Evolutionary conservation across 2,797 vertebrate genomes (phyloP).

Genomic region (Alauda arvensis): DNA sequence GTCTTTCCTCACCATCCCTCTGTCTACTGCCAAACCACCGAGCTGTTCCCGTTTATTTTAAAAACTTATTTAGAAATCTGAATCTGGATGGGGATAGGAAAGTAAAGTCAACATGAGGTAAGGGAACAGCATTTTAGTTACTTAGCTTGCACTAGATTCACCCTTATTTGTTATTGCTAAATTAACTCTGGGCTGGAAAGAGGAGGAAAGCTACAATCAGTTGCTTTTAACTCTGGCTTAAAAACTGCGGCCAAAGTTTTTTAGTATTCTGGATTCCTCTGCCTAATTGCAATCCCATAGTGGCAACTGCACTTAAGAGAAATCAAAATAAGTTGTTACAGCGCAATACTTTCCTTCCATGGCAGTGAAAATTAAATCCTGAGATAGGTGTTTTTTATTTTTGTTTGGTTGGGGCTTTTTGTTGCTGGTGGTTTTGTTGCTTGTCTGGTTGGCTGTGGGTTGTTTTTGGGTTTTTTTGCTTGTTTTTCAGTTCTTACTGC

Average conservation of each 20-base stretch:
- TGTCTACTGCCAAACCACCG: background rate
- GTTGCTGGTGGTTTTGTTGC: background rate
- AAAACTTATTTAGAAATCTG: constrained; percentile 41
- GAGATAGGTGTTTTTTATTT: background rate
- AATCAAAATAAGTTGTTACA: background rate
- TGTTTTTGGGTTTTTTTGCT: no score
- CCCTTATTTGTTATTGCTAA: constrained; percentile 36
- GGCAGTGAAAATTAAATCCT: background rate
- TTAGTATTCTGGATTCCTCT: constrained; percentile 8
- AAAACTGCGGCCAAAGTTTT: background rate
- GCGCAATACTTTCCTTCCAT: background rate
- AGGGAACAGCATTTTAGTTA: background rate
- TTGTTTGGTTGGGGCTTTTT: background rate
- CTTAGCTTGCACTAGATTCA: constrained; percentile 9
- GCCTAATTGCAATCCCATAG: background rate
- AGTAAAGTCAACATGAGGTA: constrained; percentile 24
- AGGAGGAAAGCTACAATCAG: constrained; percentile 1
- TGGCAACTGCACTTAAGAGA: background rate
- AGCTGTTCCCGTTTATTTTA: background rate
- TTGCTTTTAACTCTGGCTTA: constrained; percentile 7
- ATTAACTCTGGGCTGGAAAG: constrained; percentile 10
- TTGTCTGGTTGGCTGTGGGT: background rate
- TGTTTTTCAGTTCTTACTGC: background rate
- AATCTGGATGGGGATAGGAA: background rate
- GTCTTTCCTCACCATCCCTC: background rate